phyloP scores from a whole-genome alignment of 2,113 vertebrate species.

The Dasypus novemcinctus region DNA sequence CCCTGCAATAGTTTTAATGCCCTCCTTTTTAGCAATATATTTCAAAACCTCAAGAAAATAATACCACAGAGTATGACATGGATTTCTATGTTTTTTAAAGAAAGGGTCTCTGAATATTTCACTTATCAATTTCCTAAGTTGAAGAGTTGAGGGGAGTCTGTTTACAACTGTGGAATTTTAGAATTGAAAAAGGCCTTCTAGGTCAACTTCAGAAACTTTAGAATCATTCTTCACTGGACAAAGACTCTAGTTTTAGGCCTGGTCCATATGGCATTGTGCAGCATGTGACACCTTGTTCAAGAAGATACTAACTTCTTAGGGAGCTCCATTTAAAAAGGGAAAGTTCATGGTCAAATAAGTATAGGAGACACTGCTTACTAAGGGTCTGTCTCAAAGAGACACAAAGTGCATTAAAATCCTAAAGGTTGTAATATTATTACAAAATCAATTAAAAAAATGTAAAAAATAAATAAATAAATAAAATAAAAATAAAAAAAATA shows the following conservation, averaged over 20 bases:
- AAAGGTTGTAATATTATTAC: too few relatives aligned
- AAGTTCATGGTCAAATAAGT: neutral
- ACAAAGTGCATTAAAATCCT: neutral
- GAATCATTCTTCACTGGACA: neutral
- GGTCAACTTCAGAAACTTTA: neutral
- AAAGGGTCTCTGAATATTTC: neutral
- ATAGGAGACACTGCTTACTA: neutral
- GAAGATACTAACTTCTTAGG: neutral
- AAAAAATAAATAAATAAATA: too few relatives aligned
- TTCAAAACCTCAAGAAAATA: neutral
- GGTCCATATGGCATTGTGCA: neutral
- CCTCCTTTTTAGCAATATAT: neutral
- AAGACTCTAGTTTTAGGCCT: neutral
- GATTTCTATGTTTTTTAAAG: neutral
- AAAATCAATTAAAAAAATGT: too few relatives aligned
- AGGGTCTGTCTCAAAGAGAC: neutral
- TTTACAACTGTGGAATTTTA: neutral
- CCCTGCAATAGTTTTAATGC: neutral
- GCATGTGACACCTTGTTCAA: neutral
- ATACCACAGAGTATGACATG: neutral
- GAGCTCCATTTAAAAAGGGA: neutral
- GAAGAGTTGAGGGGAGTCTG: neutral
- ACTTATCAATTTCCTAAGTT: neutral
- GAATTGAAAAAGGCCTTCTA: neutral
- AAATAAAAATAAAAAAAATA: too few relatives aligned